Conservation (phyloP, 2,113 vertebrate species). For the Speoplatyrhinus poulsoni region DNA sequence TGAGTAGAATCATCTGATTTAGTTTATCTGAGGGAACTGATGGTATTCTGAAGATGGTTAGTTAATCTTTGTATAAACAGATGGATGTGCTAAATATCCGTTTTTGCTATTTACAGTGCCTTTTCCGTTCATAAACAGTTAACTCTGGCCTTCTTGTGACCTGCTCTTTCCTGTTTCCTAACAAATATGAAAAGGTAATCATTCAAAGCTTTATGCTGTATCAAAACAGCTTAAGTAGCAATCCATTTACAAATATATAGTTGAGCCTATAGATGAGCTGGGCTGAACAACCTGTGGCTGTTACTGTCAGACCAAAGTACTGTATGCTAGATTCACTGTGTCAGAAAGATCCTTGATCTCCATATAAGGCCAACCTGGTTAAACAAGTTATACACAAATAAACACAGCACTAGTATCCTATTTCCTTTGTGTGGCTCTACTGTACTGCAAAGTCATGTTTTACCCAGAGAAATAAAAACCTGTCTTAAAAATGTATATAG, state of each 20-base stretch:
- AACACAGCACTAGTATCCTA: slow-evolving; percentile 14
- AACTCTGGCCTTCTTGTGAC: not conserved
- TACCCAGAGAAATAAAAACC: no score
- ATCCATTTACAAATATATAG: not conserved
- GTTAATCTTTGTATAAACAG: not conserved
- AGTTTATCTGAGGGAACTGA: no score
- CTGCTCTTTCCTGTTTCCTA: slow-evolving; percentile 15
- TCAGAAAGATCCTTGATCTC: slow-evolving; percentile 23
- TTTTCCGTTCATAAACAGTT: slow-evolving; percentile 6
- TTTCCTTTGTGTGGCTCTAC: not conserved
- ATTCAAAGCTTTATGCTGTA: slow-evolving; percentile 2
- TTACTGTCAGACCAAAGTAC: slow-evolving; percentile 6
- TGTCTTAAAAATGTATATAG: no score
- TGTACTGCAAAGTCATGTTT: not conserved
- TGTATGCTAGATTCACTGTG: slow-evolving; percentile 2
- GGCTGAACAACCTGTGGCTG: not conserved
- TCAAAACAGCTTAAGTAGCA: not conserved
- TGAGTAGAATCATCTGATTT: no score
- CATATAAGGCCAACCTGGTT: slow-evolving; percentile 12
- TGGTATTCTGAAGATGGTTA: not conserved
- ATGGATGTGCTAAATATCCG: slow-evolving; percentile 15
- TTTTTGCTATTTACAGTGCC: not conserved
- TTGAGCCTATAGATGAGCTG: not conserved
- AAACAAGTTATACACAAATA: slow-evolving; percentile 24
- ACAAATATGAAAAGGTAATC: slow-evolving; percentile 3